Base-by-base conservation (phyloP, 1,140 invertebrate genomes). In the Nephila pilipes region DNA sequence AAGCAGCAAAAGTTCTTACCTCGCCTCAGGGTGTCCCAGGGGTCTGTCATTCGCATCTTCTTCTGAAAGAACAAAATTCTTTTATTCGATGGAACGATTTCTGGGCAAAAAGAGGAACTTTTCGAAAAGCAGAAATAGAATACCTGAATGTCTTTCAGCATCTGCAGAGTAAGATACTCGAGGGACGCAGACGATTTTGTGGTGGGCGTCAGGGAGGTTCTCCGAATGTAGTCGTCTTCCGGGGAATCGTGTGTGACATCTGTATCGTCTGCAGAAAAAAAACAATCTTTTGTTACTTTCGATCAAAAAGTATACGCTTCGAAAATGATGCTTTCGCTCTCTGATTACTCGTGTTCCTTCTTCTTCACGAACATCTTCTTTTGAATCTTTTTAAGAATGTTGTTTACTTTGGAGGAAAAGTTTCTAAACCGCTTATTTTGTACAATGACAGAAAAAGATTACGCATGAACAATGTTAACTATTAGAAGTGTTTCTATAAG, bases 161-260 rank as follows among this genome's bases (percentile, higher is more conserved):
- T 95, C 69, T 95, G 95, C 14, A 96, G 95, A 36, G 96, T 94
- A 18, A 96, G 95, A 32, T 95, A 95, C 94, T 96, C 96, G 0
- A 96, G 95, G n/a, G 96, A 96, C 79, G 96, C 95, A 2, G 96
- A 96, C 8, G 94, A 18, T 4, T 96, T 95, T 6, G 94, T 93
- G 54, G 94, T 95, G 0, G 96, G 96, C 25, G 96, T 95, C 12
- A 96, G 94, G 1, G 96, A 96, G 8, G 96, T 96, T 94, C 95
- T 94, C 16, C 95, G 95, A 55, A 96, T 96, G 94, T 96, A 96
- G n/a, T 95, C 95, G 88, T 96, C 96, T 94, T 96, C 96, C 54
- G 94, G 94, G 79, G 93, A 95, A 85, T 93, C 94, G 32, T 69
- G 65, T 32, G 88, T 57, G 65, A 90, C 88, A 54, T 54, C 65